phyloP scores from a whole-genome alignment of 2,113 vertebrate species.

The Baryphthengus martii region DNA sequence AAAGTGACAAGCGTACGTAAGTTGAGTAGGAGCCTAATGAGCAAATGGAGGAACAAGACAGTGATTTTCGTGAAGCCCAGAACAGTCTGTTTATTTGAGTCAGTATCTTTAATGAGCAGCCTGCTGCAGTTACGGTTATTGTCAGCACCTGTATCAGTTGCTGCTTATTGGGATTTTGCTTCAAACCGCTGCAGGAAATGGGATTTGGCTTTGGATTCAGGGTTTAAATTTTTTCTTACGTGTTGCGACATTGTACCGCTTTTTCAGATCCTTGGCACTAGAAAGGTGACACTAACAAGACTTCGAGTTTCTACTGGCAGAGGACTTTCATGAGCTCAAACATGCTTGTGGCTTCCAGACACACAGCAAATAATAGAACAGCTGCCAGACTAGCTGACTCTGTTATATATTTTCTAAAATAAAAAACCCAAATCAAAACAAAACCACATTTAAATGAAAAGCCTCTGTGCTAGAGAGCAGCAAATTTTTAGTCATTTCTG shows the following conservation, averaged over 20 bases:
- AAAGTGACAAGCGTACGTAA: background rate
- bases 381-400: background rate
- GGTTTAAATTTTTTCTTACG: background rate
- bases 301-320: background rate
- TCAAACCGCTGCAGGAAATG: conserved; percentile 2
- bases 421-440: background rate
- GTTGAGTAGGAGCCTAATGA: background rate
- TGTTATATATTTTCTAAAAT: background rate
- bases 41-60: background rate
- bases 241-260: rapidly evolving
- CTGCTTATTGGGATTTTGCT: background rate
- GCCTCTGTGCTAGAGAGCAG: background rate
- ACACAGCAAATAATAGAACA: background rate
- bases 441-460: background rate
- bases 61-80: background rate
- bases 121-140: conserved; percentile 9
- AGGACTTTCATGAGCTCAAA: background rate
- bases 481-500: background rate
- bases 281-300: background rate
- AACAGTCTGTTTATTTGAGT: background rate
- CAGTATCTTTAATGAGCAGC: conserved; percentile 3
- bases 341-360: background rate
- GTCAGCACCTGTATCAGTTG: conserved; percentile 19
- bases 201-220: background rate
- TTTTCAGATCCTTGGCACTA: background rate